Base-by-base conservation (phyloP, 2,888 invertebrate species). In the Trachelus tabidus region DNA sequence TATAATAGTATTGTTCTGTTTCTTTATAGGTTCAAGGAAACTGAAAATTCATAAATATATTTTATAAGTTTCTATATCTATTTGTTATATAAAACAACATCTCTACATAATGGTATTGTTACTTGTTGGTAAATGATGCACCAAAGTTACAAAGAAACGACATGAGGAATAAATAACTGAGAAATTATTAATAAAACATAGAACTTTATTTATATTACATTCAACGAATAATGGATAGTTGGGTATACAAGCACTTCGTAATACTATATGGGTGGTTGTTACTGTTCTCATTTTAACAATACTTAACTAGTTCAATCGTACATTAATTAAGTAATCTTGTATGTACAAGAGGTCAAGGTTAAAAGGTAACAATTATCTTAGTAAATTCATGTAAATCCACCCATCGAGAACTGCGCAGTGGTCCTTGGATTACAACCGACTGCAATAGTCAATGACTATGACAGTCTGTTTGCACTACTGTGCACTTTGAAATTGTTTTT, bases 1-100 rank as follows among this genome's bases (percentile, higher is more conserved):
- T 4, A 15, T 1, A 69, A 69, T 30, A 31, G 6, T 69, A 69
- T 69, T 69, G 30, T 30, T 69, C 12, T 69, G 11, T 69, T 69
- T n/a, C 35, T 69, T 69, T 33, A 40, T 40, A 95, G 95, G 91
- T 95, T 92, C 91, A 95, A 96, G 90, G 95, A 96, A 93, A 94
- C 94, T 35, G 95, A 96, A 92, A 95, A 96, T 91, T 96, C 96
- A 15, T 96, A 92, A 90, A 15, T 34, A 15, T 56, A 31, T 6
- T 37, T 69, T 71, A 40, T 15, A 69, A 69, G 33, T 4, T 69
- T 69, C 6, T 33, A 69, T 15, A 15, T 40, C 15, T 15, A 15
- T 40, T 40, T 40, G 40, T 15, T 40, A 40, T 40, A 40, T 40
- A 40, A 15, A 40, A 15, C 40, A 15, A 40, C 15, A 40, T 4